Base-by-base conservation (phyloP, 2,797 vertebrate species). In the Anabacerthia variegaticeps region DNA sequence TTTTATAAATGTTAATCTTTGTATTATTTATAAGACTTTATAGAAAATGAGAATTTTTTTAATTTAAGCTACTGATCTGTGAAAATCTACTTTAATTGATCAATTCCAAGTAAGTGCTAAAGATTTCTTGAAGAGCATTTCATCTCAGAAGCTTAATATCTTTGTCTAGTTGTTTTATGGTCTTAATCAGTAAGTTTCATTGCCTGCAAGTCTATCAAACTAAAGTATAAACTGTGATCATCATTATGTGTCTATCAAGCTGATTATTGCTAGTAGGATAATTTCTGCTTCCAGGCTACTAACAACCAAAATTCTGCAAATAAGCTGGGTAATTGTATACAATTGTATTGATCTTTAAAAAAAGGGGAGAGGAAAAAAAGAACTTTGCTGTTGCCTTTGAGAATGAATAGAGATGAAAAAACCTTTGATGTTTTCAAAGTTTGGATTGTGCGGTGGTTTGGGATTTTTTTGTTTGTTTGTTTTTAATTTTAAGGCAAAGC, bases 311-410 rank as follows among this genome's bases (percentile, higher is more conserved):
- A 65, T 6, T 66, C 27, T 85, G 44, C 44, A 77, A 67, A 67
- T 66, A 67, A 71, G 10, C 6, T 89, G 37, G 12, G 8, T 54
- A 71, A 24, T 36, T 19, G 4, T n/a, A 24, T 41, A 34, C 10
- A 41, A 18, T 62, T 79, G 14, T 7, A 62, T 5, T n/a, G 23
- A 7, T 39, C 63, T 54, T 44, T n/a, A 17, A 1, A 14, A 43
- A 68, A 15, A 12, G 1, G 1, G 2, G 7, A 14, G 15, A 32
- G 8, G 8, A 19, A 4, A 44, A 52, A 46, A 12, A 52, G 9
- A 3, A 12, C 28, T 63, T 12, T 55, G 26, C 34, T 23, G 0
- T 87, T 85, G 46, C 5, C 16, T 68, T 48, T 44, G 51, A 72
- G 62, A 81, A 67, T 75, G 23, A 88, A 36, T 48, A 69, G 24